Evolutionary conservation across 2,113 vertebrate genomes (phyloP).

Genomic region (Tetrax tetrax): DNA sequence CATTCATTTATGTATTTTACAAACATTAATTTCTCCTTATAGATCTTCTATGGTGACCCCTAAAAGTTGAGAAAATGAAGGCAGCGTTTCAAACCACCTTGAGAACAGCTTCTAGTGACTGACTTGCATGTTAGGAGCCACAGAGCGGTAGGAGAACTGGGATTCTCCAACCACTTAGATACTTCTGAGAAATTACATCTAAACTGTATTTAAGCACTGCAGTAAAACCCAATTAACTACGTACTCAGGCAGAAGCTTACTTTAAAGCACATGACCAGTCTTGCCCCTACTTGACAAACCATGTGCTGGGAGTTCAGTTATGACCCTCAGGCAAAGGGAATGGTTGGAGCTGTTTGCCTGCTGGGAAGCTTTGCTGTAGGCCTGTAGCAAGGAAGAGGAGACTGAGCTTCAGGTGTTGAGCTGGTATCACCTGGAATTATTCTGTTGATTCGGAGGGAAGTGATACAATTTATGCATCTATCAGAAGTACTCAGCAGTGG

Average conservation of each 20-base stretch:
- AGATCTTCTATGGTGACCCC: not conserved
- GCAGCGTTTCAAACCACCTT: not conserved
- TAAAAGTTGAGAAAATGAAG: not conserved
- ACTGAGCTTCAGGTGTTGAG: not conserved
- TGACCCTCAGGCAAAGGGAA: not conserved
- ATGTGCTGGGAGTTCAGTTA: not conserved
- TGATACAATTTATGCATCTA: not conserved
- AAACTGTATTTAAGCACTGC: not conserved
- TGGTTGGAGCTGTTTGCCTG: not conserved
- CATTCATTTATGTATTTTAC: not conserved
- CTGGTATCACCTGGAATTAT: not conserved
- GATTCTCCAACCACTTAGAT: not conserved
- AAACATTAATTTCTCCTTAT: not conserved
- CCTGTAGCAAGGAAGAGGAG: not conserved
- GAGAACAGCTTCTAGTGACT: not conserved
- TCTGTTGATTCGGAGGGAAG: not conserved
- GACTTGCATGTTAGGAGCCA: not conserved
- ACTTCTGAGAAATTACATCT: not conserved
- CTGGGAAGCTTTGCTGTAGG: not conserved
- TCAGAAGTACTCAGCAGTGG: not conserved
- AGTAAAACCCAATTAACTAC: not conserved
- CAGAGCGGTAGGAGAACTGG: rapidly evolving
- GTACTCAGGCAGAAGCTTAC: not conserved
- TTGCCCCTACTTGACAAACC: not conserved
- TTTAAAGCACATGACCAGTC: not conserved